Evolutionary conservation across 2,888 invertebrate species (phyloP).

Genomic region (Tenthredo livida): DNA sequence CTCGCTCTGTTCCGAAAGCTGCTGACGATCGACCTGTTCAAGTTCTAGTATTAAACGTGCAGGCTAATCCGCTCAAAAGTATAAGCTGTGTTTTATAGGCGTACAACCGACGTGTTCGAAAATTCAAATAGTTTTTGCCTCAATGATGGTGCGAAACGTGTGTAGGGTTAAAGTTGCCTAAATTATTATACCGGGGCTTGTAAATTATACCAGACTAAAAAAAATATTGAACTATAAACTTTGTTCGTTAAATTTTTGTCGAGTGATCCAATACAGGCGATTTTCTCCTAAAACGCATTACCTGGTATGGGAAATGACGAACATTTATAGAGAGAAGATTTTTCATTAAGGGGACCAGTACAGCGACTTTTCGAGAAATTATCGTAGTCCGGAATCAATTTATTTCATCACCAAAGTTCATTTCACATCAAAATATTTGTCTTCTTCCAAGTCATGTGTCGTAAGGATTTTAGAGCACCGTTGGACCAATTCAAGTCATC

Average conservation of each 20-base stretch:
- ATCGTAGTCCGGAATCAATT: too few species aligned
- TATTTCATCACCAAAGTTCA: too few species aligned
- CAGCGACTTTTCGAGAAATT: too few species aligned
- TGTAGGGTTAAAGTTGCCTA: not conserved
- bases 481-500: too few species aligned
- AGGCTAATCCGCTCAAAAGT: too few species aligned
- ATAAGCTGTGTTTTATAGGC: not conserved
- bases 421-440: too few species aligned
- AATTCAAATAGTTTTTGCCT: not conserved
- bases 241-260: not conserved
- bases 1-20: not conserved
- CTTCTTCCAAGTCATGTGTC: too few species aligned
- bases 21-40: not conserved
- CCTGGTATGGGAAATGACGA: not conserved
- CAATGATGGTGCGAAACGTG: not conserved
- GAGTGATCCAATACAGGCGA: not conserved
- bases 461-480: too few species aligned
- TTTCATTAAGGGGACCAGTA: too few species aligned
- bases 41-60: not conserved
- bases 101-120: not conserved
- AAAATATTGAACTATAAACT: not conserved
- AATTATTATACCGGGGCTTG: not conserved
- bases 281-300: not conserved
- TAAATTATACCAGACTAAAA: not conserved
- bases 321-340: not conserved